phyloP scores from a whole-genome alignment of 2,113 vertebrate genomes.

The Copsychus sechellarum region DNA sequence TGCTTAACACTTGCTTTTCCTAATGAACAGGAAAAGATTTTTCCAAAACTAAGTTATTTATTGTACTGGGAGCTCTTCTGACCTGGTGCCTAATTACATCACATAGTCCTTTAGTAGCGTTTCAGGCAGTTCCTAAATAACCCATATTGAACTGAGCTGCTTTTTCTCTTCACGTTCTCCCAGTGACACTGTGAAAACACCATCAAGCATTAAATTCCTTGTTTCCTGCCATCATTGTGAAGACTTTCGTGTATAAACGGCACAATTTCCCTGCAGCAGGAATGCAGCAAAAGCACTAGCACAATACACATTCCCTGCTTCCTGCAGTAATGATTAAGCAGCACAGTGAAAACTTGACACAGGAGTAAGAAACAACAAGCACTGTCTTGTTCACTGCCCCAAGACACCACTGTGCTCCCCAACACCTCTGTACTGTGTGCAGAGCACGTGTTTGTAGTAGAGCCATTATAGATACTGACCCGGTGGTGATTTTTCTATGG shows the following conservation, averaged over 20 bases:
- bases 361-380: neutral
- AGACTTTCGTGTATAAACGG: accelerated
- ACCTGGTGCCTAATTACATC: neutral
- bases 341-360: neutral
- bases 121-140: neutral
- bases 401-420: accelerated
- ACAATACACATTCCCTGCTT: neutral
- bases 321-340: neutral
- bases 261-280: neutral
- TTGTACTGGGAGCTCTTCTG: neutral
- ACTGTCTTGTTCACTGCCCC: neutral
- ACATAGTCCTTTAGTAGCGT: neutral
- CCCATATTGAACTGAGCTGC: neutral
- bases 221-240: neutral
- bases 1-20: conserved; percentile 22
- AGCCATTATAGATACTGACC: neutral
- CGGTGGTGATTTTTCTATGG: neutral
- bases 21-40: conserved; percentile 9
- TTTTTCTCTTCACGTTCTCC: neutral
- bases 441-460: neutral
- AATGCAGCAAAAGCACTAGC: conserved; percentile 32
- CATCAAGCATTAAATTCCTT: neutral
- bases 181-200: neutral
- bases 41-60: conserved; percentile 12
- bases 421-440: accelerated